These are phyloP conservation scores for Vireo altiloquus DNA, from an alignment of 2,113 vertebrate species.

Conservation along the genomic window DNA sequence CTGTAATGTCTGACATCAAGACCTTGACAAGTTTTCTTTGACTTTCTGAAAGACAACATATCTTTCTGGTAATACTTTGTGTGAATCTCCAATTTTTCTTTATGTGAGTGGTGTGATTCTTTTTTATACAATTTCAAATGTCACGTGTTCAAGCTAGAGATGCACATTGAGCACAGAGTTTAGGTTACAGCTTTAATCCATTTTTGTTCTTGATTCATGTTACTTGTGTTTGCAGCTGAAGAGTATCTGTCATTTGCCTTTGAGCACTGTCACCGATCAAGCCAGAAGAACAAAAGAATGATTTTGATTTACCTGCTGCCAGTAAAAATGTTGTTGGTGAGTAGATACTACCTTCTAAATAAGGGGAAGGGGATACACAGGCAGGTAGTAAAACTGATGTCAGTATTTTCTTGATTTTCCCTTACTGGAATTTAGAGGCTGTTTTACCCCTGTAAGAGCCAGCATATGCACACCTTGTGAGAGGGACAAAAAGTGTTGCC, in stretches of 20 bases:
- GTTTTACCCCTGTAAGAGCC: background rate
- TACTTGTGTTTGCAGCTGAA: constrained; percentile 76
- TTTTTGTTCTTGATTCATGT: background rate
- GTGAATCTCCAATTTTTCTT: background rate
- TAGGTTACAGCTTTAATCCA: background rate
- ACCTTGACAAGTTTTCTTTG: background rate
- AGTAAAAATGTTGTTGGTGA: constrained; percentile 96
- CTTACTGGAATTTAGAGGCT: background rate
- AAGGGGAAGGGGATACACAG: background rate
- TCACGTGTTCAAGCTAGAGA: background rate
- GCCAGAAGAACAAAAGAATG: constrained; percentile 97
- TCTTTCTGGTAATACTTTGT: background rate
- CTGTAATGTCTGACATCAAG: background rate
- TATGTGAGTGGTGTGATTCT: background rate
- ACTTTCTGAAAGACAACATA: background rate
- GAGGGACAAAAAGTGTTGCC: background rate
- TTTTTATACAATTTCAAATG: background rate
- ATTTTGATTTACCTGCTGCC: constrained; percentile 95
- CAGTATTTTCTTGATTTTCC: background rate
- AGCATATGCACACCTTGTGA: background rate
- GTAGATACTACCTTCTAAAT: background rate
- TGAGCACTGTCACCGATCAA: constrained; percentile 87
- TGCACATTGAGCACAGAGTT: background rate
- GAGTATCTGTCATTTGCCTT: constrained; percentile 94
- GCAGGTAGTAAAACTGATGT: background rate